phyloP scores from a whole-genome alignment of 2,113 vertebrate species.

The Tragelaphus scriptus region DNA sequence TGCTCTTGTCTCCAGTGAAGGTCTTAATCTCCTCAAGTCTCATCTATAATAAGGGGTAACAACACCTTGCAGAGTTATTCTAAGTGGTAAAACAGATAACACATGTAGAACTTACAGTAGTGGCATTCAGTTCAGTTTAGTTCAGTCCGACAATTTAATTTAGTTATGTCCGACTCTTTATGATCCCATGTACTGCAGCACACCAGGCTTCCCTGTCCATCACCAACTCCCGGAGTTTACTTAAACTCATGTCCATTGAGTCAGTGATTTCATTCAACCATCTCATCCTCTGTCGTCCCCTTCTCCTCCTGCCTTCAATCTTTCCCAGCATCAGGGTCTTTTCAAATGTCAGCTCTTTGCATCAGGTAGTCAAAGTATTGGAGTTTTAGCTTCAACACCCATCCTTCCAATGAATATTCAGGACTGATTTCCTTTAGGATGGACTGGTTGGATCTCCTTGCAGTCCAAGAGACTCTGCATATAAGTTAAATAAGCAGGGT shows the following conservation, averaged over 20 bases:
- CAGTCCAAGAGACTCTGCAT: neutral
- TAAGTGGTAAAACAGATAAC: neutral
- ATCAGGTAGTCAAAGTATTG: neutral
- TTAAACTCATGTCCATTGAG: neutral
- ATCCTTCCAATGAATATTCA: neutral
- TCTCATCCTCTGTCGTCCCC: neutral
- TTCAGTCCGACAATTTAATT: no score
- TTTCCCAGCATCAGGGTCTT: neutral
- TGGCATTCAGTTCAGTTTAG: neutral
- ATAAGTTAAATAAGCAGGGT: neutral
- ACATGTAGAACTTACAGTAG: neutral
- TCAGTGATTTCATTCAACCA: neutral
- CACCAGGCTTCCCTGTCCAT: neutral
- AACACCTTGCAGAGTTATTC: neutral
- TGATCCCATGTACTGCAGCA: neutral
- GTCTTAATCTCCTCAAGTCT: neutral
- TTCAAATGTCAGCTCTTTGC: neutral
- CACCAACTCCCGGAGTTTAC: neutral
- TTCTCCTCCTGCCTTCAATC: neutral
- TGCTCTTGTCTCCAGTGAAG: neutral
- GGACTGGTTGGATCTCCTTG: neutral
- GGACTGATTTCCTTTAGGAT: neutral
- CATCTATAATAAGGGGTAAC: neutral
- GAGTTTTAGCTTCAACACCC: neutral
- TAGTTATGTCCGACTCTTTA: neutral